A percentile compares a stretch with the other conserved stretches of the same genome.
Evolutionary conservation across 1,140 invertebrate species (phyloP).

Genomic region (Helicorthomorpha holstii): DNA sequence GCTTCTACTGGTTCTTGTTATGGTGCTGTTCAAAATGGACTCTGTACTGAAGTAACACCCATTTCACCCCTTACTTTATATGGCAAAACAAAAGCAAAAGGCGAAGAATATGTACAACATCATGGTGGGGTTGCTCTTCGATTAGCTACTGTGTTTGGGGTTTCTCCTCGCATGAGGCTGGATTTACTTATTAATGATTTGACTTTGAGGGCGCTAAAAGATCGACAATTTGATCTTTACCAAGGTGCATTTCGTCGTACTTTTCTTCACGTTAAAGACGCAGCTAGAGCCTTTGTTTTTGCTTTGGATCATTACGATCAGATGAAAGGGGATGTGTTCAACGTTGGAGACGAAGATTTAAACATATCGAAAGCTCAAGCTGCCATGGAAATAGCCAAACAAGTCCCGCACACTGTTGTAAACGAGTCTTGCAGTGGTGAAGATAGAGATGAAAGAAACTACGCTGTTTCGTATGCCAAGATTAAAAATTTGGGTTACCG

Average conservation of each 20-base stretch:
- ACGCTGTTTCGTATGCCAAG: slow-evolving; percentile 16
- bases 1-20: slow-evolving; percentile 19
- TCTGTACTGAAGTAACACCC: slow-evolving; percentile 16
- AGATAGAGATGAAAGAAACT: slow-evolving; percentile 18
- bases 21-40: slow-evolving; percentile 14
- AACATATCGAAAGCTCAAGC: slow-evolving; percentile 16
- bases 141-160: slow-evolving; percentile 18
- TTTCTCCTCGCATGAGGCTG: slow-evolving; percentile 17
- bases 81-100: slow-evolving; percentile 15
- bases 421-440: slow-evolving; percentile 12
- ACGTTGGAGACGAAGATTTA: slow-evolving; percentile 18
- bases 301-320: slow-evolving; percentile 13
- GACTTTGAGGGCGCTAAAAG: slow-evolving; percentile 11
- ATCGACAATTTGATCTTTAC: slow-evolving; percentile 14
- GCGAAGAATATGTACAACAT: slow-evolving; percentile 12
- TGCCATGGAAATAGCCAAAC: slow-evolving; percentile 11
- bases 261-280: slow-evolving; percentile 18
- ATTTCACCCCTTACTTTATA: slow-evolving; percentile 17
- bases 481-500: slow-evolving; percentile 16
- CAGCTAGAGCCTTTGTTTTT: slow-evolving; percentile 16
- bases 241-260: slow-evolving; percentile 16
- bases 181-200: slow-evolving; percentile 18
- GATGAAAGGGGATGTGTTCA: slow-evolving; percentile 16
- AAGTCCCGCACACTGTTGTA: slow-evolving; percentile 10
- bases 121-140: slow-evolving; percentile 13